These are phyloP conservation scores for Orientallactaga bullata DNA, from an alignment of 2,113 vertebrate species.

Conservation along the genomic window DNA sequence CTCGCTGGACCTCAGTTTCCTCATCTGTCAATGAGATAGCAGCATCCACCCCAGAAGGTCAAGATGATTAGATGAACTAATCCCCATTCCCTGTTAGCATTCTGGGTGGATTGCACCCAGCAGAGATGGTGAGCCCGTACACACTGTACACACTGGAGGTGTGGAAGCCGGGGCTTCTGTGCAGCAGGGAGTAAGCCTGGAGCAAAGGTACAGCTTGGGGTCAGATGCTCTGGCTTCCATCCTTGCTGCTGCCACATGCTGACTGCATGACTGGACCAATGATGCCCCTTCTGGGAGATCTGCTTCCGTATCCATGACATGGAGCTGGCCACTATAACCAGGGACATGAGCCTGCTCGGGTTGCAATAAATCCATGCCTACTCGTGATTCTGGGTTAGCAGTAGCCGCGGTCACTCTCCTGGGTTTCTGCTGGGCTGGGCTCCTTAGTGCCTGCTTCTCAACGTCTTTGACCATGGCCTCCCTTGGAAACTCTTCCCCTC, in stretches of 20 bases:
- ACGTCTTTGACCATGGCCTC: not conserved
- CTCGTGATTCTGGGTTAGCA: not conserved
- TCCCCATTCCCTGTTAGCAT: not conserved
- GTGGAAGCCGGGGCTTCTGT: not conserved
- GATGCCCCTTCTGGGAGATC: not conserved
- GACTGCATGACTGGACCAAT: not conserved
- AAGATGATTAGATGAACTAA: not conserved
- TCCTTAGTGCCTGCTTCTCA: not conserved
- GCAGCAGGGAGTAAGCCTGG: fast-evolving
- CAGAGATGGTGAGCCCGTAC: not conserved
- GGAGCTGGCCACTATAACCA: not conserved
- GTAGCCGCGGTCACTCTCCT: too few relatives aligned
- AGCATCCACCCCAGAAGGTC: not conserved
- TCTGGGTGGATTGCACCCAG: not conserved
- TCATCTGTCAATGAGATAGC: not conserved
- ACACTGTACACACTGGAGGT: not conserved
- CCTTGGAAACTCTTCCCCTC: not conserved
- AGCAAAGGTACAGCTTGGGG: not conserved
- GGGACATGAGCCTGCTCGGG: not conserved
- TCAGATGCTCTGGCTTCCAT: not conserved
- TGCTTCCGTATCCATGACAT: not conserved
- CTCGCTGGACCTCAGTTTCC: not conserved
- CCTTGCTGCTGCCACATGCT: not conserved
- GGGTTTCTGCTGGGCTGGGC: not conserved
- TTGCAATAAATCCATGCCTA: not conserved